A percentile compares a stretch with the other conserved stretches of the same genome.
Evolutionary conservation across 2,113 vertebrate species (phyloP).

Genomic region (Phalacrocorax carbo): DNA sequence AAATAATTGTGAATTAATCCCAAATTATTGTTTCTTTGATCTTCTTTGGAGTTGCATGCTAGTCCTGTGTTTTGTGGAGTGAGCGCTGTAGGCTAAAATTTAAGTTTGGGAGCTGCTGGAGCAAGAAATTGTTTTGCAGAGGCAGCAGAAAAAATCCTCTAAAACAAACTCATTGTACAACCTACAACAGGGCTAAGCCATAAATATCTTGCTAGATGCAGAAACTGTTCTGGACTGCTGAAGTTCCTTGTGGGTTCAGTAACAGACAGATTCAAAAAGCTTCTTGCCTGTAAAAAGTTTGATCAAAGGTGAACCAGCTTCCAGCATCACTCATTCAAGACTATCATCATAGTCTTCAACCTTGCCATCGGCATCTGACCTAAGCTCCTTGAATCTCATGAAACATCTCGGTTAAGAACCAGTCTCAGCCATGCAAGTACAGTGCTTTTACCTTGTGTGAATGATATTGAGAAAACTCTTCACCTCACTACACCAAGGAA

Average conservation of each 20-base stretch:
- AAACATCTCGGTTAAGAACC: not conserved
- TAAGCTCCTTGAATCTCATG: not conserved
- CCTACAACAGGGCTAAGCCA: not conserved
- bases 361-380: not conserved
- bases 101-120: slow-evolving; percentile 3
- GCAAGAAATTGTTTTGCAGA: slow-evolving; percentile 33
- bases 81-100: not conserved
- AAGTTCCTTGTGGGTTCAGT: not conserved
- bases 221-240: not conserved
- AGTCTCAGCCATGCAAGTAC: not conserved
- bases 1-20: not conserved
- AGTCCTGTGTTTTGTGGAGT: not conserved
- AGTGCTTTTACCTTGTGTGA: not conserved
- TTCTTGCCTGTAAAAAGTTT: not conserved
- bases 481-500: not conserved
- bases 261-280: not conserved
- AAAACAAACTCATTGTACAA: not conserved
- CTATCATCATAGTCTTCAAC: not conserved
- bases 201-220: not conserved
- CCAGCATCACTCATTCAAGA: not conserved
- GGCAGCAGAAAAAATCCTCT: not conserved
- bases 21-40: not conserved
- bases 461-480: not conserved
- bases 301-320: not conserved
- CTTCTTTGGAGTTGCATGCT: not conserved